Conservation (phyloP, 1,140 invertebrate species). For the Drosophila bocqueti region DNA sequence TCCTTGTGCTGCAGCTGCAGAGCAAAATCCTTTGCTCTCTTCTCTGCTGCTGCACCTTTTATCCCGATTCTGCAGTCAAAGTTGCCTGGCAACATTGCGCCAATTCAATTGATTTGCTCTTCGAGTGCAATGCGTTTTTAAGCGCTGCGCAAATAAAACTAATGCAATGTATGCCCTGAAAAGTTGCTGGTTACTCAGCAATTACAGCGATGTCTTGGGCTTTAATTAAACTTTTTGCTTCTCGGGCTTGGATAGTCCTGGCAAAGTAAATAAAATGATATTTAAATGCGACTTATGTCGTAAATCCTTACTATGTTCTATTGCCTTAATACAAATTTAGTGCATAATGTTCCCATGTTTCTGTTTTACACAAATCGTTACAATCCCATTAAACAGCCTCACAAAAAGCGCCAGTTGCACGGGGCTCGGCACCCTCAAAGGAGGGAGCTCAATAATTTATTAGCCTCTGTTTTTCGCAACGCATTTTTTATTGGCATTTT, state of each 20-base stretch:
- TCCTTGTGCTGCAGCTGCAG: constrained; percentile 29
- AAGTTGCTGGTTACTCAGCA: constrained; percentile 46
- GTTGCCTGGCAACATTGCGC: constrained; percentile 63
- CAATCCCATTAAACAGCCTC: constrained; percentile 9
- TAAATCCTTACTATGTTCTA: not conserved
- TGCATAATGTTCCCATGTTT: not conserved
- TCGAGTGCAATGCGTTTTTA: constrained; percentile 65
- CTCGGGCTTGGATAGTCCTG: constrained; percentile 15
- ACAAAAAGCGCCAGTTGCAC: constrained; percentile 5
- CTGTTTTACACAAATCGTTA: constrained; percentile 9
- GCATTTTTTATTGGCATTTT: constrained; percentile 74
- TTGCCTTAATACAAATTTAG: not conserved
- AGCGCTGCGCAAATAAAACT: constrained; percentile 69
- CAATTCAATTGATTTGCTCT: constrained; percentile 72
- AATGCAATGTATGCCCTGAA: constrained; percentile 59
- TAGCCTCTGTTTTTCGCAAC: constrained; percentile 58
- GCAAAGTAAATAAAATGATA: not conserved
- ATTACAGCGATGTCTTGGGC: constrained; percentile 16
- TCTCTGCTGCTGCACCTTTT: constrained; percentile 52
- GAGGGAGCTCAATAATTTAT: constrained; percentile 54
- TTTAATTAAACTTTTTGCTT: constrained; percentile 69
- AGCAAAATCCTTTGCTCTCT: constrained; percentile 17
- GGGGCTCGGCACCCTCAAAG: no score
- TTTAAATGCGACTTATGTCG: not conserved
- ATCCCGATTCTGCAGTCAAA: constrained; percentile 45